Evolutionary conservation across 2,797 vertebrate species (phyloP), one percentile per base, ranked within the genome.

Genomic region (Pseudomugil tenellus): DNA sequence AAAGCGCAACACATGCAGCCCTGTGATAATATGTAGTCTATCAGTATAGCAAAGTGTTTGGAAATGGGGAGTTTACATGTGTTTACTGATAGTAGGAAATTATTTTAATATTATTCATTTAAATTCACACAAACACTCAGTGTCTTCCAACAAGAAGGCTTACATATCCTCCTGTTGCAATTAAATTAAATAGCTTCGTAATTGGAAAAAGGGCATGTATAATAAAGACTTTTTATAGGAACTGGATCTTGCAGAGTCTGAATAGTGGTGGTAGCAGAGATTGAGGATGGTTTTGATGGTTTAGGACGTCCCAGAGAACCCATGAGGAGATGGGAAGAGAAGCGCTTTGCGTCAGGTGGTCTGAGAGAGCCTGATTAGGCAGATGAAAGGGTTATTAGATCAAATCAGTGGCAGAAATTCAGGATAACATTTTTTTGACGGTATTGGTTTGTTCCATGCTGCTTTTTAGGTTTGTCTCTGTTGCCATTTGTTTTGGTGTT

Each of bases 131-230:
- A 67, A 74, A 70, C 67, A 83, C 69, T 81, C n/a, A 0, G 59
- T 58, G 69, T n/a, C 58, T 70, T 39, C 19, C 68, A 63, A 66
- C 73, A 77, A 81, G 84, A 71, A 61, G 34, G 56, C 59, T 55
- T 0, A 3, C 67, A 84, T 86, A 87, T 81, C 71, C 79, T 71
- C 73, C 76, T 72, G 31, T 80, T 87, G 81, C 58, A 67, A 76
- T 61, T 6, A 6, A 11, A 39, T 43, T 65, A 65, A 68, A 61
- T 19, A 43, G 60, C 55, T 70, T 25, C 72, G 65, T 29, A 72
- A 32, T 25, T 35, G 31, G n/a, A 56, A 54, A 46, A 48, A 48
- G 23, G 7, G 10, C 1, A 48, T 23, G 21, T 23, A 12, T 48
- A 23, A 23, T 48, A 23, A 23, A 4, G 21, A 23, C n/a, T 46